Evolutionary conservation across 2,113 vertebrate species (phyloP).

Genomic region (Cyanoliseus patagonus): DNA sequence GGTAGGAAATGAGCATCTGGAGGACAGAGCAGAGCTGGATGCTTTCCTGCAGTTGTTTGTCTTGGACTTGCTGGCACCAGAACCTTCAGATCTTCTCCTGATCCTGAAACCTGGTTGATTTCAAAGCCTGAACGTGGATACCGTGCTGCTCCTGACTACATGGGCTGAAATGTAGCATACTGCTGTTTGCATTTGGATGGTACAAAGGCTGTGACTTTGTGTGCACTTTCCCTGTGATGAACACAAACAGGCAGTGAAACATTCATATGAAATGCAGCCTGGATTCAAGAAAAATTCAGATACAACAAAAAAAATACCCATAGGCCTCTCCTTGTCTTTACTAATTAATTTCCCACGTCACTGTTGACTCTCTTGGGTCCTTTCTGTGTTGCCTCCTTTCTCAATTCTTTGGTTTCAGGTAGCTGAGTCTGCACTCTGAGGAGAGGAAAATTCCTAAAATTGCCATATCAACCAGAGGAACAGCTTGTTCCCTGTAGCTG

Average conservation of each 20-base stretch:
- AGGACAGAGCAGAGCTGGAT: neutral
- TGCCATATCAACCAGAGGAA: neutral
- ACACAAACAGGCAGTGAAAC: neutral
- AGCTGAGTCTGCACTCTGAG: neutral
- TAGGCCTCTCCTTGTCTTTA: neutral
- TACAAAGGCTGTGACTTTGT: neutral
- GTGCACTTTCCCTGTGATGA: neutral
- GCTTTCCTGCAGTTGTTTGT: neutral
- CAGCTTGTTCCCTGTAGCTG: neutral
- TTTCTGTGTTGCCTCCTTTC: neutral
- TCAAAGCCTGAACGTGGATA: neutral
- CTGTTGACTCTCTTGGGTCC: neutral
- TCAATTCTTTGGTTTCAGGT: neutral
- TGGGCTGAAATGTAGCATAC: neutral
- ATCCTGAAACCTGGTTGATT: neutral
- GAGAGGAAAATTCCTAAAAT: neutral
- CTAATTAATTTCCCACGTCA: neutral
- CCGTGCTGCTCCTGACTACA: fast-evolving
- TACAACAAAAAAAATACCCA: neutral
- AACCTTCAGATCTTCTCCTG: neutral
- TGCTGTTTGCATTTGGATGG: neutral
- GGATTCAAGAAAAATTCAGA: neutral
- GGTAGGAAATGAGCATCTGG: neutral
- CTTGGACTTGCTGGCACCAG: neutral
- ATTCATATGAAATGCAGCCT: neutral